These are phyloP conservation scores for Tetragnatha versicolor DNA, from an alignment of 1,140 invertebrate genomes.

Conservation along the genomic window DNA sequence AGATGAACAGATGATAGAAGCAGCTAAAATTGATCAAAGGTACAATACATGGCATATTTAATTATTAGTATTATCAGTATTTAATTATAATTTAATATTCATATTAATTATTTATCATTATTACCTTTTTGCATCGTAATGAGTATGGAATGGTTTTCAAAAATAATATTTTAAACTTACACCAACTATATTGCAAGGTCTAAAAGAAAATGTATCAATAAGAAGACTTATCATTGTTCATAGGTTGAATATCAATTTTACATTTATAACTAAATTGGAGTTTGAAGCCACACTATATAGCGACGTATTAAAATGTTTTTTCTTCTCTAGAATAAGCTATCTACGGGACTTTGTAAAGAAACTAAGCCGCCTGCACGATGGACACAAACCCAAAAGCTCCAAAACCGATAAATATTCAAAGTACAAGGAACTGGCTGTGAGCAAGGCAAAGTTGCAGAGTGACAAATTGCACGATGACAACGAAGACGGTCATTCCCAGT, in stretches of 20 bases:
- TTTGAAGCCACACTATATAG: too few species aligned
- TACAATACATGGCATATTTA: too few species aligned
- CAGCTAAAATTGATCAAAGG: slow-evolving; percentile 47
- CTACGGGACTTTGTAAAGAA: slow-evolving; percentile 38
- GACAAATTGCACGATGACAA: slow-evolving; percentile 12
- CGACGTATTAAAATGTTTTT: too few species aligned
- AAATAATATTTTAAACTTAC: too few species aligned
- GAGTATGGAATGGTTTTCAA: too few species aligned
- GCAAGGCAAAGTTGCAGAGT: not conserved
- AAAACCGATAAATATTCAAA: slow-evolving; percentile 15
- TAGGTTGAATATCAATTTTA: too few species aligned
- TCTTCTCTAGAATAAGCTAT: slow-evolving; percentile 27
- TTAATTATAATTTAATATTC: too few species aligned
- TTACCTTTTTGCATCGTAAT: too few species aligned
- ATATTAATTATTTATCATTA: too few species aligned
- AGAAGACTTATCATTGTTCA: not conserved
- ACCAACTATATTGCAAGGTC: too few species aligned
- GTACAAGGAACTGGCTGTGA: not conserved
- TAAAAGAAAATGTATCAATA: not conserved
- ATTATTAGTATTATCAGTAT: too few species aligned
- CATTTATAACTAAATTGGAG: too few species aligned
- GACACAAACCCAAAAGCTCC: not conserved
- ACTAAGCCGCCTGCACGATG: slow-evolving; percentile 1
- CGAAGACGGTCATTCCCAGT: not conserved
- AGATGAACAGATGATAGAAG: slow-evolving; percentile 26